Conservation (phyloP, 2,113 vertebrate species). For the Laticauda colubrina region DNA sequence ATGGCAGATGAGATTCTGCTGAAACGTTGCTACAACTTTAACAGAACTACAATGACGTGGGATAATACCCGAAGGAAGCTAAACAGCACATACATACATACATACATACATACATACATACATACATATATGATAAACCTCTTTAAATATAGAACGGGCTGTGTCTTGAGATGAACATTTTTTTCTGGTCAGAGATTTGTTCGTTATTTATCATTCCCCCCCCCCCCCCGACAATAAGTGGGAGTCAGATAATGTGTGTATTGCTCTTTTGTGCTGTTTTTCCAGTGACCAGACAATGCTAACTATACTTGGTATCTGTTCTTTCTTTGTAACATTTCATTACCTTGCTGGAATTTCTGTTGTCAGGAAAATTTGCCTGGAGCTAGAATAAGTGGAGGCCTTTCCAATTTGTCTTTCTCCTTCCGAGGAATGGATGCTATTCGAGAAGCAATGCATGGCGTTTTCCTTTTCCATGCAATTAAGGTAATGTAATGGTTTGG, state of each 20-base stretch:
- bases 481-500: slow-evolving; percentile 63
- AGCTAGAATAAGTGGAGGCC: slow-evolving; percentile 89
- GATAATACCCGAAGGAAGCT: too few species aligned
- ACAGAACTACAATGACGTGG: too few species aligned
- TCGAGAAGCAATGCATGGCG: slow-evolving; percentile 95
- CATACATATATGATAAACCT: neutral
- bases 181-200: neutral
- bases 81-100: too few species aligned
- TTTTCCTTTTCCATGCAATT: slow-evolving; percentile 92
- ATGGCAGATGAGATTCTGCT: too few species aligned
- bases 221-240: neutral
- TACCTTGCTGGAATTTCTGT: neutral
- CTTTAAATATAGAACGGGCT: neutral
- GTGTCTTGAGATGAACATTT: neutral
- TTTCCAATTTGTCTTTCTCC: slow-evolving; percentile 97
- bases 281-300: neutral
- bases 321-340: neutral
- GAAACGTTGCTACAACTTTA: too few species aligned
- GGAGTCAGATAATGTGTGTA: neutral
- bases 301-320: neutral
- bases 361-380: slow-evolving; percentile 83
- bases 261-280: slow-evolving; percentile 14
- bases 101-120: too few species aligned
- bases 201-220: neutral
- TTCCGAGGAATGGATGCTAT: slow-evolving; percentile 97